A percentile compares a stretch with the other conserved stretches of the same genome.
Conservation (phyloP, 2,797 vertebrate species). For the Trachurus trachurus region DNA sequence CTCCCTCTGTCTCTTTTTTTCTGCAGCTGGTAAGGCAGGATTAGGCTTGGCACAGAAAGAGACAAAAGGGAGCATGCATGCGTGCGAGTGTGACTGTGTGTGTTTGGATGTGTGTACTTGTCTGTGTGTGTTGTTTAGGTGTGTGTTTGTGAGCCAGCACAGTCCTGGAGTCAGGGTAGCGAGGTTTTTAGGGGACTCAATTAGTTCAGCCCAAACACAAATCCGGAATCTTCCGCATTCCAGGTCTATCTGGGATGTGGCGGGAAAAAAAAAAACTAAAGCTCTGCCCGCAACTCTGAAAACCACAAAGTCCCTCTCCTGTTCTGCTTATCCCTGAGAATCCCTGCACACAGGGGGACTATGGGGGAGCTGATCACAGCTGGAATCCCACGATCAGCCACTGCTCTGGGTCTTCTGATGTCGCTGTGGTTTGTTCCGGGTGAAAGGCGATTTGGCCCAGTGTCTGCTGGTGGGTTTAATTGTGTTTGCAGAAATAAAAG, state of each 20-base stretch:
- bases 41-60: slow-evolving; percentile 84
- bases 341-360: slow-evolving; percentile 71
- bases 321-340: slow-evolving; percentile 79
- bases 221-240: slow-evolving; percentile 77
- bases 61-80: slow-evolving; percentile 72
- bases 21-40: slow-evolving; percentile 82
- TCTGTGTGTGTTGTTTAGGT: slow-evolving; percentile 49
- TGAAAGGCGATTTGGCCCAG: slow-evolving; percentile 68
- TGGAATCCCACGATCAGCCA: slow-evolving; percentile 74
- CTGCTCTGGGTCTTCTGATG: slow-evolving; percentile 59
- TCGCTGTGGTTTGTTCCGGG: slow-evolving; percentile 59
- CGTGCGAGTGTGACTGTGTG: slow-evolving; percentile 42
- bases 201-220: slow-evolving; percentile 86
- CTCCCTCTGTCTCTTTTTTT: slow-evolving; percentile 57
- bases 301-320: slow-evolving; percentile 73
- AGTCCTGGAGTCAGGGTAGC: slow-evolving; percentile 77
- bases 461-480: slow-evolving; percentile 51
- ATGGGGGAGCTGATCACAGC: slow-evolving; percentile 73
- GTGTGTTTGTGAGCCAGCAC: slow-evolving; percentile 55
- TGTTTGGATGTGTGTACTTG: slow-evolving; percentile 32
- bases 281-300: slow-evolving; percentile 67
- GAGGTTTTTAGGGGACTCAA: slow-evolving; percentile 82
- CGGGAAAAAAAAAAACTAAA: slow-evolving; percentile 67
- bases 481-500: slow-evolving; percentile 53
- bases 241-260: slow-evolving; percentile 78